Evolutionary conservation across 1,140 invertebrate species (phyloP).

Genomic region (Carposina sasakii): DNA sequence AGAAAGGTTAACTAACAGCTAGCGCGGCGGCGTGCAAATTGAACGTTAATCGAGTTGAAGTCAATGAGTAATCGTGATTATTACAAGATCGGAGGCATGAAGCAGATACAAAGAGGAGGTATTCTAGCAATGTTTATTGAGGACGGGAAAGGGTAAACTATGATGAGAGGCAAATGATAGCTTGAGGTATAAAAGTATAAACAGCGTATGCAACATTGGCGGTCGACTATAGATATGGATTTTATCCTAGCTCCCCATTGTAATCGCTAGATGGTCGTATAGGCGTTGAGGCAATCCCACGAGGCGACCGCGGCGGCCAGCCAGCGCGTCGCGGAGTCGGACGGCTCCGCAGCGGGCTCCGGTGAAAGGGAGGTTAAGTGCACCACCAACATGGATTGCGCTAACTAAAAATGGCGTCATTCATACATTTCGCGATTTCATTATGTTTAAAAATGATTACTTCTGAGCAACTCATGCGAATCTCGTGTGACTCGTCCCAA

Average conservation of each 20-base stretch:
- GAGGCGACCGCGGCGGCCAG: constrained; percentile 37
- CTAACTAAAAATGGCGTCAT: constrained; percentile 68
- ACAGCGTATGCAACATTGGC: too few relatives aligned
- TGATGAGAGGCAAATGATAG: too few relatives aligned
- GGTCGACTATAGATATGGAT: too few relatives aligned
- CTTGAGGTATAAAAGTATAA: too few relatives aligned
- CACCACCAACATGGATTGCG: constrained; percentile 55
- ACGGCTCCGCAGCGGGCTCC: constrained; percentile 29
- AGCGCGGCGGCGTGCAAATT: too few relatives aligned
- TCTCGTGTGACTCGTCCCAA: constrained; percentile 16
- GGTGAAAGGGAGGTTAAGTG: constrained; percentile 66
- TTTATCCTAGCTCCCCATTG: too few relatives aligned
- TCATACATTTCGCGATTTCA: constrained; percentile 57
- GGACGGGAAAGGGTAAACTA: too few relatives aligned
- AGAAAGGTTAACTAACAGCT: too few relatives aligned
- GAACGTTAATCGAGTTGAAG: too few relatives aligned
- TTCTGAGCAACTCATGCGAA: constrained; percentile 22
- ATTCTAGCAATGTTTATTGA: too few relatives aligned
- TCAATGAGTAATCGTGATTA: constrained; percentile 12
- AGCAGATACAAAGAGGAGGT: constrained; percentile 32
- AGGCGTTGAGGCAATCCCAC: constrained; percentile 31
- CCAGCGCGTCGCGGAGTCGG: constrained; percentile 36
- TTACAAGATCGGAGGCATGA: constrained; percentile 14
- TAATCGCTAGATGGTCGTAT: too few relatives aligned
- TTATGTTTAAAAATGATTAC: constrained; percentile 44